Percentiles rank a stretch among this genome's conserved stretches.
Evolutionary conservation across 2,113 vertebrate genomes (phyloP).

Genomic region (Mesitornis unicolor): DNA sequence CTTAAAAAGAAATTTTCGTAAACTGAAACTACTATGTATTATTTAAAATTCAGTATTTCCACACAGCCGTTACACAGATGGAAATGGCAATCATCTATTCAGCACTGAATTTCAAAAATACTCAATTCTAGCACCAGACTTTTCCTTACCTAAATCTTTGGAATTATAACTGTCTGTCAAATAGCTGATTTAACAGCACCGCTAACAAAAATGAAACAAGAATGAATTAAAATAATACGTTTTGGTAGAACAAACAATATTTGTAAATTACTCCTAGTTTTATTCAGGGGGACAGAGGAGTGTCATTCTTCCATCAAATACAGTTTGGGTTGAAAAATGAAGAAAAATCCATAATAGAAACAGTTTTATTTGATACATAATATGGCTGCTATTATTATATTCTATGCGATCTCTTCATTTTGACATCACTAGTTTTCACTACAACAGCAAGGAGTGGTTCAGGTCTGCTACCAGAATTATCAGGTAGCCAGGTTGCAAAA

Average conservation of each 20-base stretch:
- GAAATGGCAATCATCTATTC: neutral
- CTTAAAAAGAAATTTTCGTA: neutral
- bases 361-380: neutral
- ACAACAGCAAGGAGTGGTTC: neutral
- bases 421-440: neutral
- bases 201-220: neutral
- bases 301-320: neutral
- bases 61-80: neutral
- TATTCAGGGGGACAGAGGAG: fast-evolving
- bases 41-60: neutral
- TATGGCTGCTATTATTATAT: neutral
- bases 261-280: neutral
- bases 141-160: neutral
- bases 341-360: neutral
- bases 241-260: neutral
- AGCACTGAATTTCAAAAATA: neutral
- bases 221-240: neutral
- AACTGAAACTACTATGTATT: neutral
- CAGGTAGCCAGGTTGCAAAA: neutral
- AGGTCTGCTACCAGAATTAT: neutral
- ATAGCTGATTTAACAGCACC: neutral
- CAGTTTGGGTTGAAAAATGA: neutral
- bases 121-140: neutral
- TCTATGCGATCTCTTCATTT: neutral
- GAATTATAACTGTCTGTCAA: neutral